Evolutionary conservation across 2,888 invertebrate species (phyloP).

Genomic region (Bembecia ichneumoniformis): DNA sequence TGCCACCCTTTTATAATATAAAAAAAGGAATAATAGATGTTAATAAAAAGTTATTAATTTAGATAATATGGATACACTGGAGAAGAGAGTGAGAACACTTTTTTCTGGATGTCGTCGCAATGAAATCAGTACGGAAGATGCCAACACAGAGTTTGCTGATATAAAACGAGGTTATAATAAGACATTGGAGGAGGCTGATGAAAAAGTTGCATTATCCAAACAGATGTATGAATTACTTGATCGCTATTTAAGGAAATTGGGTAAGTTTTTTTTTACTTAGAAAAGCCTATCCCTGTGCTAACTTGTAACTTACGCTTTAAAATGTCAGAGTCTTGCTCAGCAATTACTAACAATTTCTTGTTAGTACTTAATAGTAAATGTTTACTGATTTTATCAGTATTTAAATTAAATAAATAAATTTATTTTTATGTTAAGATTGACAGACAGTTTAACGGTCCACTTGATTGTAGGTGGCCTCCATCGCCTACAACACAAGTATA

Average conservation of each 20-base stretch:
- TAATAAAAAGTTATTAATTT: slow-evolving; percentile 13
- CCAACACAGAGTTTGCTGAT: slow-evolving; percentile 86
- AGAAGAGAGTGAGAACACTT: slow-evolving; percentile 88
- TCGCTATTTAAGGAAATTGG: slow-evolving; percentile 89
- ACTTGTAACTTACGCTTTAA: too few relatives aligned
- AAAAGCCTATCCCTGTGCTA: not conserved
- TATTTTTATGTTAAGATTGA: too few relatives aligned
- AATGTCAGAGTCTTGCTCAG: too few relatives aligned
- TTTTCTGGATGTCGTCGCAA: slow-evolving; percentile 87
- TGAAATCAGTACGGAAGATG: slow-evolving; percentile 79
- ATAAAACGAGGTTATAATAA: slow-evolving; percentile 92
- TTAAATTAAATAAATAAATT: too few relatives aligned
- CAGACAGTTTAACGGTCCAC: too few relatives aligned
- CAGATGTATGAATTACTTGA: slow-evolving; percentile 96
- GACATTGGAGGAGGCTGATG: slow-evolving; percentile 94
- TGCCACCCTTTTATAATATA: too few relatives aligned
- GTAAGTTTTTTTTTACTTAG: slow-evolving; percentile 46
- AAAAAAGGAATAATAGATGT: not conserved
- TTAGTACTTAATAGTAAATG: too few relatives aligned
- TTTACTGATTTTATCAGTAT: too few relatives aligned
- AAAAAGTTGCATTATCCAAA: slow-evolving; percentile 94
- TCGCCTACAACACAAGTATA: too few relatives aligned
- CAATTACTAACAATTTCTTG: too few relatives aligned
- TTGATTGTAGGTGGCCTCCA: too few relatives aligned
- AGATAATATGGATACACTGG: slow-evolving; percentile 93